phyloP scores from a whole-genome alignment of 2,888 invertebrate species.

The Hoplodrina ambigua region DNA sequence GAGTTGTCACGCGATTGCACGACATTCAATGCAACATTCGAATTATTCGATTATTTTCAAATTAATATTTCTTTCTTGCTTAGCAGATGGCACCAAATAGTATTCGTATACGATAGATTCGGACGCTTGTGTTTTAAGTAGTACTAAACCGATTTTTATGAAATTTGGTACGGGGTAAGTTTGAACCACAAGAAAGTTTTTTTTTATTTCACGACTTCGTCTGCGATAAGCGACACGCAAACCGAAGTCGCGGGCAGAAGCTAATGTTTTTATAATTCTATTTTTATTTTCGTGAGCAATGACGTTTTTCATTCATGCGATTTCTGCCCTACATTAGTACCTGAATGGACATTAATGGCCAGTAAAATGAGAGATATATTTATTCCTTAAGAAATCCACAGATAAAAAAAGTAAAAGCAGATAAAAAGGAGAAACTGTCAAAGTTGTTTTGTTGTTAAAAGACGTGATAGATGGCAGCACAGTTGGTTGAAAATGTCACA shows the following conservation, averaged over 20 bases:
- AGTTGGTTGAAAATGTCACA: constrained; percentile 28
- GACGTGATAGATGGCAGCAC: constrained; percentile 51
- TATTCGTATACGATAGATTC: constrained; percentile 20
- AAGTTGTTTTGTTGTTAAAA: constrained; percentile 34
- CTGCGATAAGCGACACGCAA: too few species aligned
- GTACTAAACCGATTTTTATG: too few species aligned
- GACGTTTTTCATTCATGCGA: background rate
- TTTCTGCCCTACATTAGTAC: background rate
- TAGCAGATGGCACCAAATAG: constrained; percentile 8
- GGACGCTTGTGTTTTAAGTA: background rate
- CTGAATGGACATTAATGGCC: background rate
- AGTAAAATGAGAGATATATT: constrained; percentile 13
- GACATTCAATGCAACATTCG: constrained; percentile 40
- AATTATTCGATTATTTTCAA: constrained; percentile 40
- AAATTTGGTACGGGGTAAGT: too few species aligned
- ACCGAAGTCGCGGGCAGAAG: too few species aligned
- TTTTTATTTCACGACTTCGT: too few species aligned
- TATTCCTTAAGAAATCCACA: background rate
- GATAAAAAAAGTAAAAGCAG: constrained; percentile 16
- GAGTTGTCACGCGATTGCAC: constrained; percentile 34
- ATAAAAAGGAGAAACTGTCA: constrained; percentile 27
- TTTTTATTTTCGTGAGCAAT: background rate
- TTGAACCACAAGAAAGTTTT: too few species aligned
- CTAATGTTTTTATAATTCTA: background rate
- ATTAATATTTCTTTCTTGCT: constrained; percentile 35